Evolutionary conservation across 64 coral and sea anemone species (phyloP), one percentile per base, ranked within the genome.

Genomic region (Porites lutea): DNA sequence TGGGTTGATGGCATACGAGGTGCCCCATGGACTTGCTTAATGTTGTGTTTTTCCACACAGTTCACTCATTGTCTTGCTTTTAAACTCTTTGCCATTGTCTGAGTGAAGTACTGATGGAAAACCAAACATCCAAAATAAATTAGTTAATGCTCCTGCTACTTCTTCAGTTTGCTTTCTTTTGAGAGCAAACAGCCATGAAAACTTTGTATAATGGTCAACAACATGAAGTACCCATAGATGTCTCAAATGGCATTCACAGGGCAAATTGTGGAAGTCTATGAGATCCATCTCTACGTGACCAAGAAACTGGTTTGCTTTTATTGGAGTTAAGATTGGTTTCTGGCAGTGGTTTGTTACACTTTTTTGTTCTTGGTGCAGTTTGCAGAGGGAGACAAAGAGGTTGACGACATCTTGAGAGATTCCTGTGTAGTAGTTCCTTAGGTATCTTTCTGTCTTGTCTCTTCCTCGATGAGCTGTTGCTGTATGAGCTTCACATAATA

Each of bases 121-220:
- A 51, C 83, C 65, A 72, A 49, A 87, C 14, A 59, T 9, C 46
- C 47, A 49, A 55, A 62, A 87, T 19, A 57, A 71, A 37, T 48
- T 87, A 7, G 21, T 18, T 64, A 87, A 10, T 14, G 19, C 13
- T 13, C 4, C 11, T 49, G 48, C 18, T 4, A 87, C 3, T 22
- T 87, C 65, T 70, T 87, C 64, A 44, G 44, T 65, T 43, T 62
- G 21, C 64, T 87, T 87, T 4, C 16, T 20, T 20, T 87, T 45
- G 4, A 87, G n/a, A 57, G 83, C 21, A 52, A 46, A 52, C 21
- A 44, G 13, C 46, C 37, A 69, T 9, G 47, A 51, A n/a, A 23
- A 87, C 83, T 87, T 87, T 13, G 59, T 69, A 46, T 67, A 65
- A 65, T 87, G 83, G 45, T 87, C 83, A 21, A 87, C 66, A 49